These are phyloP conservation scores for Argyrosomus regius DNA, from an alignment of 2,797 vertebrate genomes.

Conservation along the genomic window DNA sequence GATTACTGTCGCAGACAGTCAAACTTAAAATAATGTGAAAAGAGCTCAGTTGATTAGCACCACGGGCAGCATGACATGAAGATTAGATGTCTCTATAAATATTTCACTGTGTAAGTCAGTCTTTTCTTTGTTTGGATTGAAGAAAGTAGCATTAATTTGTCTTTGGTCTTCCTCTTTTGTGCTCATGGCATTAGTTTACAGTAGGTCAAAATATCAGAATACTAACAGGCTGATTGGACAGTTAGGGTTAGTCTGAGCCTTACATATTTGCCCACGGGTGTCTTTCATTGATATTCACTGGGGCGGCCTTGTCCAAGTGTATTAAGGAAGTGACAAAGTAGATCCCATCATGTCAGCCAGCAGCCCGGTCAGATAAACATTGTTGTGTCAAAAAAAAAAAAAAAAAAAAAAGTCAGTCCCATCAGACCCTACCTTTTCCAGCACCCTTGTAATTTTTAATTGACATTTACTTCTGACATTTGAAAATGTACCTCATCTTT, in stretches of 20 bases:
- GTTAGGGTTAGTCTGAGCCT: conserved; percentile 69
- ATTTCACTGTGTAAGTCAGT: conserved; percentile 6
- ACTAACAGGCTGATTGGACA: conserved; percentile 60
- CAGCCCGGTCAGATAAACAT: conserved; percentile 88
- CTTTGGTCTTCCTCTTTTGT: conserved; percentile 22
- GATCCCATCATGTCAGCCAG: conserved; percentile 87
- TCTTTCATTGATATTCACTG: conserved; percentile 86
- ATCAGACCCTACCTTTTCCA: conserved; percentile 88
- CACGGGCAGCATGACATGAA: conserved; percentile 19
- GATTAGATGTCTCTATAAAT: conserved; percentile 37
- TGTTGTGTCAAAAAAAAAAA: conserved; percentile 82
- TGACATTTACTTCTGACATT: conserved; percentile 94
- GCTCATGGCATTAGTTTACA: conserved; percentile 35
- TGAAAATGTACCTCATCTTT: conserved; percentile 83
- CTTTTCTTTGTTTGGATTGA: conserved; percentile 29
- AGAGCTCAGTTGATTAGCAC: conserved; percentile 45
- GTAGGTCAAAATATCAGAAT: conserved; percentile 57
- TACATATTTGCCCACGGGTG: conserved; percentile 78
- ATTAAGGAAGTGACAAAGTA: conserved; percentile 87
- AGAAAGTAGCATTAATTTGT: conserved; percentile 31
- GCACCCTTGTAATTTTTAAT: conserved; percentile 91
- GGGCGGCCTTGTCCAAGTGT: conserved; percentile 82
- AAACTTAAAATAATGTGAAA: conserved; percentile 53
- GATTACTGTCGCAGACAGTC: conserved; percentile 43
- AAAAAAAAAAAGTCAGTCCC: conserved; percentile 85